These are phyloP conservation scores for Drosophila subobscura DNA, from an alignment of 1,140 invertebrate genomes.

Conservation along the genomic window DNA sequence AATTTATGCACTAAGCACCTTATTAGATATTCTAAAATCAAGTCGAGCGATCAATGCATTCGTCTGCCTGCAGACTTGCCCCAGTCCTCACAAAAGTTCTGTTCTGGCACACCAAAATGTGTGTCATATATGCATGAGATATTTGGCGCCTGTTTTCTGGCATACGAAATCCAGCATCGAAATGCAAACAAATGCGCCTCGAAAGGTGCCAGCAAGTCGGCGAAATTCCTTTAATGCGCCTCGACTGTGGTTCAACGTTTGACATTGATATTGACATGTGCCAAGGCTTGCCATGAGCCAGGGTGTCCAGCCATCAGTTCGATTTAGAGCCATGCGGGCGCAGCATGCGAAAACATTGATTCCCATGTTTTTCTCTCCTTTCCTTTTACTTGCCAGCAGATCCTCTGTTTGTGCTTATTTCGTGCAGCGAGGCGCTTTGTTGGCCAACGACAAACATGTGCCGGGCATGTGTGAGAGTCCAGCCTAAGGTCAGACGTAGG, in stretches of 20 bases:
- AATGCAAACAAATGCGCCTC: slow-evolving; percentile 65
- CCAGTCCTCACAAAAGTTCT: slow-evolving; percentile 12
- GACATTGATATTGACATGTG: slow-evolving; percentile 75
- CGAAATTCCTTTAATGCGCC: slow-evolving; percentile 72
- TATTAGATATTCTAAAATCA: slow-evolving; percentile 61
- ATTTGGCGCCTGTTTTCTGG: slow-evolving; percentile 61
- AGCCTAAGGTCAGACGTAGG: slow-evolving; percentile 19
- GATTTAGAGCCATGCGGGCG: slow-evolving; percentile 70
- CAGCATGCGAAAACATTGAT: slow-evolving; percentile 59
- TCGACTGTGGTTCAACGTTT: slow-evolving; percentile 60
- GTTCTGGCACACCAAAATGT: slow-evolving; percentile 38
- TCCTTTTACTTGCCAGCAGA: not conserved
- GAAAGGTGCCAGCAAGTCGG: slow-evolving; percentile 77
- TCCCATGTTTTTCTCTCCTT: not conserved
- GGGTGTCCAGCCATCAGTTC: not conserved
- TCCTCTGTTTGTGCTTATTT: slow-evolving; percentile 43
- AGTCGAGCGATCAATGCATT: slow-evolving; percentile 65
- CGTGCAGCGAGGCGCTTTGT: slow-evolving; percentile 58
- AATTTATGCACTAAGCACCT: slow-evolving; percentile 58
- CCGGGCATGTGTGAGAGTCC: slow-evolving; percentile 48
- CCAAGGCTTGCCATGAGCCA: slow-evolving; percentile 49
- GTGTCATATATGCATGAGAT: slow-evolving; percentile 75
- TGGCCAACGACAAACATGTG: slow-evolving; percentile 59
- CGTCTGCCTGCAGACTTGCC: slow-evolving; percentile 48
- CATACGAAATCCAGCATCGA: slow-evolving; percentile 44